Percentiles rank a stretch among this genome's conserved stretches.
Conservation (phyloP, 1,140 invertebrate species). For the Aphelenchoides besseyi region DNA sequence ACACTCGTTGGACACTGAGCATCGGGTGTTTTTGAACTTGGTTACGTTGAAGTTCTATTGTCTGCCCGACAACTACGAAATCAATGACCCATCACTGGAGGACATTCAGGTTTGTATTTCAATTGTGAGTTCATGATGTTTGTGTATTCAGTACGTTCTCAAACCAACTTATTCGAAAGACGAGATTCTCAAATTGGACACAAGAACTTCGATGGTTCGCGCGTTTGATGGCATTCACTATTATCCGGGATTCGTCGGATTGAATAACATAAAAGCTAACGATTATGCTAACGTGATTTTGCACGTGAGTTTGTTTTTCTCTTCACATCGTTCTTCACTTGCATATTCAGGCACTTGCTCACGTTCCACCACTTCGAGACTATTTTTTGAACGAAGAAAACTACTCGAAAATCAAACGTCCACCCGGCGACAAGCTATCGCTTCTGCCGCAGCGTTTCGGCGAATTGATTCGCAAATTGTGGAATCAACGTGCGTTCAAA, state of each 20-base stretch:
- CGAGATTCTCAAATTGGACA: conserved; percentile 78
- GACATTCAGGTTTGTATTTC: conserved; percentile 77
- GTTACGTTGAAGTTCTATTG: conserved; percentile 97
- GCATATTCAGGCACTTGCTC: conserved; percentile 78
- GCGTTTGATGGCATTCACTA: conserved; percentile 96
- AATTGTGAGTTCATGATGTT: neutral
- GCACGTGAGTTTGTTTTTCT: conserved; percentile 70
- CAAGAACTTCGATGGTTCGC: conserved; percentile 79
- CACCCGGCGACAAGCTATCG: conserved; percentile 79
- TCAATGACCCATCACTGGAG: conserved; percentile 95
- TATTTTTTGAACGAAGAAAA: conserved; percentile 91
- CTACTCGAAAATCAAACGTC: conserved; percentile 80
- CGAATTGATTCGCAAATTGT: conserved; percentile 91
- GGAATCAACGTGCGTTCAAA: conserved; percentile 99
- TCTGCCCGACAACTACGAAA: conserved; percentile 98
- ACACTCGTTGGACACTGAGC: conserved; percentile 91
- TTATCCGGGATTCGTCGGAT: conserved; percentile 77
- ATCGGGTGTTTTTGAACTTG: conserved; percentile 96
- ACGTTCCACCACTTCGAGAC: conserved; percentile 86
- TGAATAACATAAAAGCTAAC: conserved; percentile 99
- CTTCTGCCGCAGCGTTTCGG: conserved; percentile 93
- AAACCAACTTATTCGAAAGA: conserved; percentile 88
- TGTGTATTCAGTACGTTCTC: conserved; percentile 75
- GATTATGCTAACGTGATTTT: conserved; percentile 98
- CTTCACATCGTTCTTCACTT: neutral